Percentiles rank a stretch among this genome's conserved stretches.
Evolutionary conservation across 2,888 invertebrate genomes (phyloP).

Genomic region (Dioctria linearis): DNA sequence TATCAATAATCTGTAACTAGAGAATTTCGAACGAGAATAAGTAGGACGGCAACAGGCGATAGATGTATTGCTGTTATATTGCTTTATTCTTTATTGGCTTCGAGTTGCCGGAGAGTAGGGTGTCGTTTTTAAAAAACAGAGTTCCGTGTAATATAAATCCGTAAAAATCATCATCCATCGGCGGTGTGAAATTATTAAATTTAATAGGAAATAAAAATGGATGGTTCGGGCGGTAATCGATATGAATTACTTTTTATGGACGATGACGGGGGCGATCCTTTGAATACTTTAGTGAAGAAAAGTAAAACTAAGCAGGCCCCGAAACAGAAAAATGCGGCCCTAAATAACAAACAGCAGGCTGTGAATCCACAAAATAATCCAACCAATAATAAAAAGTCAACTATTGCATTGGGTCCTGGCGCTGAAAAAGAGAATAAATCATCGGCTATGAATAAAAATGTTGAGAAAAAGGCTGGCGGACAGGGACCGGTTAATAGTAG

Average conservation of each 20-base stretch:
- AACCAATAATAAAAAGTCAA: slow-evolving; percentile 25
- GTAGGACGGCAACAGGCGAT: too few relatives aligned
- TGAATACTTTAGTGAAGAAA: slow-evolving; percentile 70
- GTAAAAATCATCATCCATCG: slow-evolving; percentile 51
- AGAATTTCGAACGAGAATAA: too few relatives aligned
- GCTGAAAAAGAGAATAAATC: slow-evolving; percentile 71
- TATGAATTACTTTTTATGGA: slow-evolving; percentile 71
- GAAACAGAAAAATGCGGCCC: slow-evolving; percentile 18
- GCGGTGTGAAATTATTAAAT: slow-evolving; percentile 49
- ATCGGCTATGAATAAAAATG: slow-evolving; percentile 68
- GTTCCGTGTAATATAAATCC: slow-evolving; percentile 40
- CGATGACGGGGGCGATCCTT: slow-evolving; percentile 70
- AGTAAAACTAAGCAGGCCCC: slow-evolving; percentile 64
- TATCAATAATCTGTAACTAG: too few relatives aligned
- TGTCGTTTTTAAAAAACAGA: slow-evolving; percentile 35
- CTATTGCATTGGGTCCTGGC: slow-evolving; percentile 16
- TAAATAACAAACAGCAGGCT: neutral
- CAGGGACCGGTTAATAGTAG: slow-evolving; percentile 2
- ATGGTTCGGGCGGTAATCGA: slow-evolving; percentile 70
- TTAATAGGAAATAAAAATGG: slow-evolving; percentile 63
- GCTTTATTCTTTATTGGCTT: too few relatives aligned
- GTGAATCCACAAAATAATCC: slow-evolving; percentile 20
- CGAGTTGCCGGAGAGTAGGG: neutral
- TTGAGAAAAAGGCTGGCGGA: slow-evolving; percentile 61
- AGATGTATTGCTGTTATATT: too few relatives aligned